Conservation (phyloP, 2,113 vertebrate species). For the Oreochromis niloticus region DNA sequence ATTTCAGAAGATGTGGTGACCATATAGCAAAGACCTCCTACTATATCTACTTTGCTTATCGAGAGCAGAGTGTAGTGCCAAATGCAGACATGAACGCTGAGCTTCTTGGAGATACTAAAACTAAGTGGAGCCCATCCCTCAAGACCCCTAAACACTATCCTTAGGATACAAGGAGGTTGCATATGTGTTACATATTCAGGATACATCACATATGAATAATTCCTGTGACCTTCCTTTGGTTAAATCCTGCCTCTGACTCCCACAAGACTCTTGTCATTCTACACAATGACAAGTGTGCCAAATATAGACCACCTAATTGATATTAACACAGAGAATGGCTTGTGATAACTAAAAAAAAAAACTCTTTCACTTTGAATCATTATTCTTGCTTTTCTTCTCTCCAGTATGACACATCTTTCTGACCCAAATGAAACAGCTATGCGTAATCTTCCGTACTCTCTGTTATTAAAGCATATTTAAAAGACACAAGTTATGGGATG, state of each 20-base stretch:
- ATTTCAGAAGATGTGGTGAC: background rate
- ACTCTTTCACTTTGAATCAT: background rate
- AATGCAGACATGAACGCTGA: background rate
- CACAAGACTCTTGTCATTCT: background rate
- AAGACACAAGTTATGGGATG: background rate
- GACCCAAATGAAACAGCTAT: background rate
- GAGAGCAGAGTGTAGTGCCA: background rate
- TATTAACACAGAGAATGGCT: background rate
- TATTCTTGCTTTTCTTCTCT: background rate
- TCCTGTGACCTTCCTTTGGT: slow-evolving; percentile 6
- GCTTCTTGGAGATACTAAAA: background rate
- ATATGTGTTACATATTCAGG: background rate
- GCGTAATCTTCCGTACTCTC: background rate
- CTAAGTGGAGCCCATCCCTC: background rate
- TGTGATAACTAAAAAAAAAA: background rate
- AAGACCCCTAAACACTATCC: background rate
- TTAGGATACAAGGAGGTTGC: background rate
- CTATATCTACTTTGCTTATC: background rate
- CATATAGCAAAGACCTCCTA: background rate
- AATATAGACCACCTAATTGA: background rate
- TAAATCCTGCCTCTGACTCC: background rate
- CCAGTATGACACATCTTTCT: background rate
- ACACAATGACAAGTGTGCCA: background rate
- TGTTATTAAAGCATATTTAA: background rate
- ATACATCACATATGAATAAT: background rate